phyloP scores from a whole-genome alignment of 2,888 invertebrate species.

The Tachystola acroxantha region DNA sequence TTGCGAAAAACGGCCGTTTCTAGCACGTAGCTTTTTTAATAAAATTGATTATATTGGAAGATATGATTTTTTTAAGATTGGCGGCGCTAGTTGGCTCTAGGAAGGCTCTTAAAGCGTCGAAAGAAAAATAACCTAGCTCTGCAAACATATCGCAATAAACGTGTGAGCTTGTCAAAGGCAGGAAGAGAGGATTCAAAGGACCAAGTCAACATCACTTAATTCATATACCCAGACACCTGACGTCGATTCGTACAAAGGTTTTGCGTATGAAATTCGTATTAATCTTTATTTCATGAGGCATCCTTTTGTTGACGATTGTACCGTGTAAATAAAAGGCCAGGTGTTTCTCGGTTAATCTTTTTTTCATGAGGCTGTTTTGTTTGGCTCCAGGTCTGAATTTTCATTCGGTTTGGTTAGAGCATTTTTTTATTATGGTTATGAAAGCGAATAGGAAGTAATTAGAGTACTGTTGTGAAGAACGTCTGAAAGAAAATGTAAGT shows the following conservation, averaged over 20 bases:
- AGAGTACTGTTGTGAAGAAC: no score
- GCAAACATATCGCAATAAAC: no score
- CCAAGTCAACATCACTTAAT: slow-evolving; percentile 5
- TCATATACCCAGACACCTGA: slow-evolving; percentile 8
- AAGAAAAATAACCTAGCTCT: no score
- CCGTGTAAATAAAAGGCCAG: slow-evolving; percentile 9
- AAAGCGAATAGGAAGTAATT: not conserved
- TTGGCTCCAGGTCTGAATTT: not conserved
- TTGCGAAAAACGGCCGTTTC: no score
- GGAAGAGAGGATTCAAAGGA: not conserved
- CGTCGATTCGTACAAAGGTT: slow-evolving; percentile 5
- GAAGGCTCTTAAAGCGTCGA: no score
- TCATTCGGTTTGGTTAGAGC: not conserved
- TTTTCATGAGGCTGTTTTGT: slow-evolving; percentile 3
- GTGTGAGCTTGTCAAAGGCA: no score
- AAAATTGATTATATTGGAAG: no score
- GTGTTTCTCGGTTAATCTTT: slow-evolving; percentile 5
- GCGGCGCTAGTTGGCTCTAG: no score
- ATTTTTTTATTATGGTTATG: not conserved
- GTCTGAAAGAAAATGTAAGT: no score
- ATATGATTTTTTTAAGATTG: no score
- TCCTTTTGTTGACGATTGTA: slow-evolving; percentile 8
- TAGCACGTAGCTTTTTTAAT: no score
- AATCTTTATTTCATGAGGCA: slow-evolving; percentile 12
- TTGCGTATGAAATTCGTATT: slow-evolving; percentile 9